Base-by-base conservation (phyloP, 2,797 vertebrate genomes). In the Sarcophilus harrisii region DNA sequence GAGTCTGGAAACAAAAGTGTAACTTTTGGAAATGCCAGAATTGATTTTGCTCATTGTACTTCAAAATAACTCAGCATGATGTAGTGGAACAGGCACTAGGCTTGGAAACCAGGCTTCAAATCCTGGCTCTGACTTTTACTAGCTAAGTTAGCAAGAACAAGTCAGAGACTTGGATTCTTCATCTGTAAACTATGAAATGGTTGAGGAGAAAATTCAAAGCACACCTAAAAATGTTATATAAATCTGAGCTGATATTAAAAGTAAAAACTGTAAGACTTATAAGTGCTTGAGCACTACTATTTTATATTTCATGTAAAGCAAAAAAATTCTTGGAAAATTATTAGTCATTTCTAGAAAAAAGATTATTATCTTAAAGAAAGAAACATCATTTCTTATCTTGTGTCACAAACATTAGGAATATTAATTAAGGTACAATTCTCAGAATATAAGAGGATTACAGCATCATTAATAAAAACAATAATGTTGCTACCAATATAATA, bases 391-490 rank as follows among this genome's bases (percentile, higher is more conserved):
- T 97, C 95, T 81, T 92, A n/a, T 95, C 93, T 98, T 98, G 98
- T 98, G 95, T 92, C 97, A 97, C 96, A 94, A 97, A 97, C 98
- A 98, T 92, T 73, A 97, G 97, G 95, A 98, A 98, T 98, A 98
- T 97, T 98, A 98, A 98, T 98, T 98, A 98, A 98, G 95, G 97
- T 94, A 97, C 97, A 94, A 97, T 97, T 97, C 96, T 98, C 96
- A 98, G 98, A 98, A 96, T 96, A 93, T 97, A 98, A 98, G 97
- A n/a, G 97, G 95, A 91, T 92, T 96, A 96, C 94, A 90, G 93
- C 97, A 98, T 95, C 97, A 97, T 96, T 97, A 98, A 97, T 97
- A 96, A 96, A 98, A 98, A 90, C 94, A 96, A 94, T 60, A 98
- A 97, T 96, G 97, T 96, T 95, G 95, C 95, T 0, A 96, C 96